These are phyloP conservation scores for Alosa alosa DNA, from an alignment of 2,113 vertebrate species.

Conservation along the genomic window DNA sequence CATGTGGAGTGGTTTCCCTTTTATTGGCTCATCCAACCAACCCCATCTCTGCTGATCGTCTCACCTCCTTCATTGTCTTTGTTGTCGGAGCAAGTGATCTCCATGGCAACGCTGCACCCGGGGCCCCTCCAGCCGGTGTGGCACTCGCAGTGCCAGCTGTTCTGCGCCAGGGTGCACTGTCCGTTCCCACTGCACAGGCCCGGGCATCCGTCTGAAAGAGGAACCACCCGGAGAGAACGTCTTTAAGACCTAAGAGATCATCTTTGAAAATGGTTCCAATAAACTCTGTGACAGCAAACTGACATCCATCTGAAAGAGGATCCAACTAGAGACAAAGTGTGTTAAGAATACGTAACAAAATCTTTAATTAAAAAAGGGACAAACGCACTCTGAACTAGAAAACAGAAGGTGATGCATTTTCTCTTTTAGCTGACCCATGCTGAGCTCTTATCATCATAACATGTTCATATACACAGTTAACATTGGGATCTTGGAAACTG, in stretches of 20 bases:
- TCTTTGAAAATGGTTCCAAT: too few species aligned
- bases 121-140: constrained; percentile 87
- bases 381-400: not conserved
- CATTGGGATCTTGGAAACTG: not conserved
- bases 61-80: constrained; percentile 95
- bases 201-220: constrained; percentile 84
- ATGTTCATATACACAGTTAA: not conserved
- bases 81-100: constrained; percentile 86
- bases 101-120: constrained; percentile 90
- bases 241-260: too few species aligned
- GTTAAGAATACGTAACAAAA: too few species aligned
- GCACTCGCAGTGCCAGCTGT: constrained; percentile 91
- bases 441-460: not conserved
- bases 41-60: not conserved
- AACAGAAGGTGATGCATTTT: not conserved
- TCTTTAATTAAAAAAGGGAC: not conserved
- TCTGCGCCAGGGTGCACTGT: constrained; percentile 86
- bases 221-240: not conserved
- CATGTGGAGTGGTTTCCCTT: not conserved
- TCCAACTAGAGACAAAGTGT: too few species aligned
- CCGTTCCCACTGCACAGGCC: constrained; percentile 87
- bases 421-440: not conserved
- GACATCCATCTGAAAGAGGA: not conserved
- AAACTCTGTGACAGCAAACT: too few species aligned
- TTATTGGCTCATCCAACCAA: not conserved